These are phyloP conservation scores for Pagetopsis macropterus DNA, from an alignment of 2,797 vertebrate species.

Conservation along the genomic window DNA sequence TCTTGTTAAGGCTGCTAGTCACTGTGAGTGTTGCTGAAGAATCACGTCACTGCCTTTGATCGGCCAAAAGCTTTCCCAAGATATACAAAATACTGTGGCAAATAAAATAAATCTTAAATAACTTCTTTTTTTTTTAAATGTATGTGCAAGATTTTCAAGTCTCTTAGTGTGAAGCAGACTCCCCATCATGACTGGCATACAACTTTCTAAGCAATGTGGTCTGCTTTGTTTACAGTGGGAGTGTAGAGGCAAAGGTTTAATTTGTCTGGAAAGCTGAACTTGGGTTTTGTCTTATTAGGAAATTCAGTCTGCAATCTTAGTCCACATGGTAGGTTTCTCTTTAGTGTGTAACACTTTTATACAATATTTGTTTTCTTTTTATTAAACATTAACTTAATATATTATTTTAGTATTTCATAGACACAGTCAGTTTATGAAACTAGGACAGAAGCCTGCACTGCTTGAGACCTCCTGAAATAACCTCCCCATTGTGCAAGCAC, in stretches of 20 bases:
- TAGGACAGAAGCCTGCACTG: constrained; percentile 41
- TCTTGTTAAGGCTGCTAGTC: constrained; percentile 67
- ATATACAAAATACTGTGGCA: neutral
- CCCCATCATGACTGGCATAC: neutral
- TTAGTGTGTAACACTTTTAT: no score
- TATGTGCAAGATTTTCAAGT: no score
- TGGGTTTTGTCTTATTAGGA: neutral
- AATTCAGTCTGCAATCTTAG: neutral
- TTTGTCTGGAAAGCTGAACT: constrained; percentile 8
- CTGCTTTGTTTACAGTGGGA: constrained; percentile 22
- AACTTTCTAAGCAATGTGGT: constrained; percentile 4
- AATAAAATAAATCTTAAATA: neutral
- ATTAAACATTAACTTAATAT: constrained; percentile 6
- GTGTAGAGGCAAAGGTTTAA: constrained; percentile 9
- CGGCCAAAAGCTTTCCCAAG: neutral
- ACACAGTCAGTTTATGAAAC: constrained; percentile 19
- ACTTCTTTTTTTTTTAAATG: no score
- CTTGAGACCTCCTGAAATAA: constrained; percentile 74
- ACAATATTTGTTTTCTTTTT: neutral
- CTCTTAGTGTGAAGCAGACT: neutral
- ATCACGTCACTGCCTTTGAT: constrained; percentile 3
- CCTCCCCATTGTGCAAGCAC: constrained; percentile 65
- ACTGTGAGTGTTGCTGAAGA: constrained; percentile 51
- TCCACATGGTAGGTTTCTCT: no score
- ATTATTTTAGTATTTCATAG: constrained; percentile 5